Base-by-base conservation (phyloP, 2,797 vertebrate species). In the Coranthus polyacanthus region DNA sequence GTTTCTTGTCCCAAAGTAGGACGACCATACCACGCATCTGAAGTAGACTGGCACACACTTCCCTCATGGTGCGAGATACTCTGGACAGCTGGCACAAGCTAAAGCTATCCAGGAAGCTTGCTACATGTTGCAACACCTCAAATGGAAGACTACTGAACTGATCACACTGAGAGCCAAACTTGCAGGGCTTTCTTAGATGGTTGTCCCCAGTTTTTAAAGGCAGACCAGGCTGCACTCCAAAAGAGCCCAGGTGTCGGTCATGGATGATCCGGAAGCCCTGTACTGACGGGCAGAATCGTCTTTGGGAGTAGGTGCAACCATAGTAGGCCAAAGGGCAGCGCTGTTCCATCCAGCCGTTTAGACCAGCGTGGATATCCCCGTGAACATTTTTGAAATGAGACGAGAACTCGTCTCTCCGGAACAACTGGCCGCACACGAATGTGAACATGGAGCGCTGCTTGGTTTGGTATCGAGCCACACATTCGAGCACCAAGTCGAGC, bases 381-480 rank as follows among this genome's bases (percentile, higher is more conserved):
- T 99, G 98, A n/a, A 99, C 98, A 0, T 99, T 99, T 89, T 98
- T 99, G 93, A 99, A 99, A 91, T 99, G 98, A 0, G 97, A 99
- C 0, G 96, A 97, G 90, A 99, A 99, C 85, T 99, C 98, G 26
- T 97, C 97, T 75, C 98, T 94, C 67, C 98, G 95, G 83, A 99
- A 99, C 82, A 99, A 88, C 83, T 99, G 98, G 70, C 98, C 98
- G 32, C 98, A 99, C 72, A 99, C 97, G 85, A 99, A 99, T 18
- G 98, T 99, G 95, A 99, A 99, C 98, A 99, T 99, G 77, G 98
- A 98, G 83, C 97, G 97, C 67, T 98, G 98, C 90, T 98, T 99
- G 58, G 97, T 98, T 87, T 99, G 98, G 93, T 99, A 98, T 85
- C 98, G 95, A 67, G 97, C 97, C 64, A 99, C 97, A 74, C 97